Evolutionary conservation across 2,113 vertebrate genomes (phyloP).

Genomic region (Nansenia antarctica): DNA sequence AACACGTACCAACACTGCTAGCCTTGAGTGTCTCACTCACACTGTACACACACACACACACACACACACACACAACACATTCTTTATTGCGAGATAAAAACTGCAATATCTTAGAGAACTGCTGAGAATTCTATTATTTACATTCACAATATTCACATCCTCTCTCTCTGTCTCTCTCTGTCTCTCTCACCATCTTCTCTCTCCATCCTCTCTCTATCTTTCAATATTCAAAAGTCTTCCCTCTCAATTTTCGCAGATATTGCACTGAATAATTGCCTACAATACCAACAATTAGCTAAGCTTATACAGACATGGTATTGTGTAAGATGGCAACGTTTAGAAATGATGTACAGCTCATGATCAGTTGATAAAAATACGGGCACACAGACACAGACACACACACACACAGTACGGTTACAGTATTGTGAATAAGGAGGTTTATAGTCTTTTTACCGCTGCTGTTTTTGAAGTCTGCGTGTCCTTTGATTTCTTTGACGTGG

Average conservation of each 20-base stretch:
- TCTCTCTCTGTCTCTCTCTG: background rate
- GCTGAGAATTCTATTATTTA: slow-evolving; percentile 1
- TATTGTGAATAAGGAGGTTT: too few relatives aligned
- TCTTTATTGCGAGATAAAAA: slow-evolving; percentile 21
- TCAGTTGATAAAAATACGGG: too few relatives aligned
- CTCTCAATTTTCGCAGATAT: background rate
- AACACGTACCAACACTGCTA: background rate
- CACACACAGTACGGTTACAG: too few relatives aligned
- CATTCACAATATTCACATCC: background rate
- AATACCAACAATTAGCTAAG: too few relatives aligned
- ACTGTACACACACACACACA: background rate
- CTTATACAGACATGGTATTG: too few relatives aligned
- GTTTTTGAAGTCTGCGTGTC: too few relatives aligned
- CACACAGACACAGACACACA: too few relatives aligned
- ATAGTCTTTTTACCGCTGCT: too few relatives aligned
- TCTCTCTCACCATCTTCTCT: background rate
- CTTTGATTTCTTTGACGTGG: too few relatives aligned
- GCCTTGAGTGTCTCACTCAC: background rate
- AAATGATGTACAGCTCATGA: too few relatives aligned
- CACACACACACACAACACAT: background rate
- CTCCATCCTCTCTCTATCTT: background rate
- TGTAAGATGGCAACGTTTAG: too few relatives aligned
- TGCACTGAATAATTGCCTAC: too few relatives aligned
- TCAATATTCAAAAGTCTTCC: background rate
- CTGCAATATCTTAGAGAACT: slow-evolving; percentile 3